Percentiles rank a stretch among this genome's conserved stretches.
Conservation (phyloP, 1,140 invertebrate genomes). For the Drosophila elegans region DNA sequence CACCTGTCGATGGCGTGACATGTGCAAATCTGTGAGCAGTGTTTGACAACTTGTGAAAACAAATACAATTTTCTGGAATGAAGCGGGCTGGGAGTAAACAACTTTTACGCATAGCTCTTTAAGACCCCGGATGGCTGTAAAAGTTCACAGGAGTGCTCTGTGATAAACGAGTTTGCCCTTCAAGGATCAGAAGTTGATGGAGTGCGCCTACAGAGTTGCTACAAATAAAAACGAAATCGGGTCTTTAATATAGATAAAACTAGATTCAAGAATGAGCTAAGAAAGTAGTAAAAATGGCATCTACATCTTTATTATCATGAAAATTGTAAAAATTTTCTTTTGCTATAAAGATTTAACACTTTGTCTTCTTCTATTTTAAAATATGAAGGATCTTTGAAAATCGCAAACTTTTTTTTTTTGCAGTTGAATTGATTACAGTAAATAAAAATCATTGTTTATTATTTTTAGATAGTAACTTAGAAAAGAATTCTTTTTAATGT, state of each 20-base stretch:
- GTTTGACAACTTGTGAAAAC: slow-evolving; percentile 55
- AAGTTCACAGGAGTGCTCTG: slow-evolving; percentile 55
- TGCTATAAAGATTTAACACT: too few relatives aligned
- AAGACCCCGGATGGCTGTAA: slow-evolving; percentile 29
- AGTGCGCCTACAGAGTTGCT: slow-evolving; percentile 7
- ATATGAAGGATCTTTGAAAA: too few relatives aligned
- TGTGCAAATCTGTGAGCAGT: slow-evolving; percentile 55
- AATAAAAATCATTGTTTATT: too few relatives aligned
- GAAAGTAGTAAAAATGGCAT: too few relatives aligned
- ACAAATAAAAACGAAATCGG: too few relatives aligned
- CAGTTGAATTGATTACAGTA: too few relatives aligned
- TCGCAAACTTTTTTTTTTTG: too few relatives aligned
- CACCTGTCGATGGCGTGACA: slow-evolving; percentile 49
- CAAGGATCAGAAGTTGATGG: slow-evolving; percentile 1
- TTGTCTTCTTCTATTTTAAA: too few relatives aligned
- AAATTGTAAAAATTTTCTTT: too few relatives aligned
- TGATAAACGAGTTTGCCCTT: slow-evolving; percentile 62
- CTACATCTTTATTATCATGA: too few relatives aligned
- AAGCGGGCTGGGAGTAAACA: slow-evolving; percentile 8
- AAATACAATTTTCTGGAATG: slow-evolving; percentile 47
- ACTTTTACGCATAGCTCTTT: slow-evolving; percentile 41
- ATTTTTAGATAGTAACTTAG: too few relatives aligned
- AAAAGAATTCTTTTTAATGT: too few relatives aligned
- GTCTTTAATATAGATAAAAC: neutral
- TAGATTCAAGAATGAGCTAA: neutral